A percentile compares a stretch with the other conserved stretches of the same genome.
Conservation (phyloP, 2,888 invertebrate species). For the Clivina fossor region DNA sequence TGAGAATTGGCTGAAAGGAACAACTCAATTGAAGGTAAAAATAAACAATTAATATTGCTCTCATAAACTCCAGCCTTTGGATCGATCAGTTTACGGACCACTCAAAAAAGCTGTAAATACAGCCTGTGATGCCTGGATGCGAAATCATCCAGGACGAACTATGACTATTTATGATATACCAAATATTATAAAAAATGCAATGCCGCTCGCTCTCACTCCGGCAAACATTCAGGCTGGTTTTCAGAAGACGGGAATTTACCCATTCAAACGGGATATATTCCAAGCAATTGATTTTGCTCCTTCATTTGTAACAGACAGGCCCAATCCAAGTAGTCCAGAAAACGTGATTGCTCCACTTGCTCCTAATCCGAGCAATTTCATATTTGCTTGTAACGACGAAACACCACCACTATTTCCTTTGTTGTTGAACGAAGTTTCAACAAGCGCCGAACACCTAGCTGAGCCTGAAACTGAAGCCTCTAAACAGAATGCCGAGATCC, state of each 20-base stretch:
- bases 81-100: slow-evolving; percentile 37
- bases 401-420: slow-evolving; percentile 4
- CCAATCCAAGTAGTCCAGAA: slow-evolving; percentile 5
- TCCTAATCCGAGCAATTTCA: not conserved
- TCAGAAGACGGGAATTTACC: slow-evolving; percentile 12
- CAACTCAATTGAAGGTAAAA: not conserved
- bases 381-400: slow-evolving; percentile 1
- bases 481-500: not conserved
- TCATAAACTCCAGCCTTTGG: slow-evolving; percentile 39
- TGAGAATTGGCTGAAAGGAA: not conserved
- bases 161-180: slow-evolving; percentile 38
- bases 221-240: slow-evolving; percentile 30
- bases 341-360: slow-evolving; percentile 1
- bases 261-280: slow-evolving; percentile 18
- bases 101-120: slow-evolving; percentile 37
- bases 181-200: slow-evolving; percentile 23
- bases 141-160: slow-evolving; percentile 36
- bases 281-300: slow-evolving; percentile 21
- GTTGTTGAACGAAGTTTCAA: slow-evolving; percentile 9
- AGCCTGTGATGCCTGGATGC: slow-evolving; percentile 36
- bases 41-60: not conserved
- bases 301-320: slow-evolving; percentile 18
- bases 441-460: not conserved
- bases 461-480: not conserved
- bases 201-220: slow-evolving; percentile 21